Evolutionary conservation across 2,888 invertebrate genomes (phyloP), one percentile per base, ranked within the genome.

Genomic region (Horisme vitalbata): DNA sequence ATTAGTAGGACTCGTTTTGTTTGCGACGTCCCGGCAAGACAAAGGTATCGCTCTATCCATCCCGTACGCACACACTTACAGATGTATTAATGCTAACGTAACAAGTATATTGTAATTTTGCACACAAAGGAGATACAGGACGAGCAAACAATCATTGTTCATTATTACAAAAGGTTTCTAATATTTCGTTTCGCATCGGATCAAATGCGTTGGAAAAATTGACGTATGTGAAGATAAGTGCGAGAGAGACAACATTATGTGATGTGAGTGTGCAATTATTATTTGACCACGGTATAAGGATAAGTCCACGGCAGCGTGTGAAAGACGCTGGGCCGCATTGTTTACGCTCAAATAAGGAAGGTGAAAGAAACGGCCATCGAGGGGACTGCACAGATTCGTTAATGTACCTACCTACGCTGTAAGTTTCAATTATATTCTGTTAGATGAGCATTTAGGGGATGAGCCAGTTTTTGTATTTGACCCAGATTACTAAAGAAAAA

Each of bases 111-210:
- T 88, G 88, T 88, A 88, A 89, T 88, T 88, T 88, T 69, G 85
- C 87, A 85, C 87, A 89, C 88, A 88, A 87, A 89, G 80, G 63
- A 81, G 83, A 83, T 82, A 83, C 78, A 81, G 87, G 82, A 86
- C 86, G 83, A 78, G 83, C 88, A 87, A 88, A 89, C 87, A 88
- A 88, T 89, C 86, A 87, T 87, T 88, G 88, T 88, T 87, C 86
- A 87, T 89, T 88, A 85, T 86, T 84, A 89, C 87, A 89, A 89
- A 88, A 87, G 89, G 77, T 85, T 83, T 85, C 78, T 77, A 83
- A 86, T 86, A 83, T 86, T 88, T 81, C 81, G 84, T 82, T 86
- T 88, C 86, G 84, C 82, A 78, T 83, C 82, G 81, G 81, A 88
- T 89, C 87, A 86, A 86, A 87, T 83, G 80, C 77, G 79, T 82